Conservation (phyloP, 1,140 invertebrate genomes). For the Brachionus sp. region DNA sequence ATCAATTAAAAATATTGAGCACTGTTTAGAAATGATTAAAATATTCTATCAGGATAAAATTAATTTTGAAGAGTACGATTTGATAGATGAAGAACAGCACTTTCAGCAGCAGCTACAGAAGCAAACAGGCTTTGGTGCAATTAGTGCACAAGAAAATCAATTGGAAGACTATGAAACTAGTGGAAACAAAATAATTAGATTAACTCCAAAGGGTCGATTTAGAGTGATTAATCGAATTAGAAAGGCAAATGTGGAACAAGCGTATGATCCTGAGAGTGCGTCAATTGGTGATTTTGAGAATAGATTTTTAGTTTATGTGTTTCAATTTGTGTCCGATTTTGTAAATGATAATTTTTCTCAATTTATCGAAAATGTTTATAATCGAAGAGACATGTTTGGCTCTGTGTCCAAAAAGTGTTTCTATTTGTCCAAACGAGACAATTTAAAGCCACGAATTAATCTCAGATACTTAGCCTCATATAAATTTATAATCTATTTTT, state of each 20-base stretch:
- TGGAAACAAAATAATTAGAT: not conserved
- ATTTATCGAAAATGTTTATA: not conserved
- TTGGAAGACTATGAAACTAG: not conserved
- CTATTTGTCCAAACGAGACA: not conserved
- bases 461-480: constrained; percentile 12
- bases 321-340: not conserved
- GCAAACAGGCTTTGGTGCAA: not conserved
- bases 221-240: not conserved
- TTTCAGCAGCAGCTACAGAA: not conserved
- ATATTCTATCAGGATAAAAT: not conserved
- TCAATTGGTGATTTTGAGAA: constrained; percentile 34
- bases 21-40: not conserved
- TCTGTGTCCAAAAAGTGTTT: not conserved
- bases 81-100: not conserved
- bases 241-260: not conserved
- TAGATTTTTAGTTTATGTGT: constrained; percentile 16
- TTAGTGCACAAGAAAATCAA: not conserved
- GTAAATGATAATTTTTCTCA: constrained; percentile 16
- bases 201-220: constrained; percentile 2
- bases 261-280: not conserved
- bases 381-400: not conserved
- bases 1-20: not conserved
- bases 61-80: not conserved
- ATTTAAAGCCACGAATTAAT: not conserved
- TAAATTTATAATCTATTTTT: constrained; percentile 45